Evolutionary conservation across 2,888 invertebrate genomes (phyloP), one percentile per base, ranked within the genome.

Genomic region (Caenorhabditis imperialis): DNA sequence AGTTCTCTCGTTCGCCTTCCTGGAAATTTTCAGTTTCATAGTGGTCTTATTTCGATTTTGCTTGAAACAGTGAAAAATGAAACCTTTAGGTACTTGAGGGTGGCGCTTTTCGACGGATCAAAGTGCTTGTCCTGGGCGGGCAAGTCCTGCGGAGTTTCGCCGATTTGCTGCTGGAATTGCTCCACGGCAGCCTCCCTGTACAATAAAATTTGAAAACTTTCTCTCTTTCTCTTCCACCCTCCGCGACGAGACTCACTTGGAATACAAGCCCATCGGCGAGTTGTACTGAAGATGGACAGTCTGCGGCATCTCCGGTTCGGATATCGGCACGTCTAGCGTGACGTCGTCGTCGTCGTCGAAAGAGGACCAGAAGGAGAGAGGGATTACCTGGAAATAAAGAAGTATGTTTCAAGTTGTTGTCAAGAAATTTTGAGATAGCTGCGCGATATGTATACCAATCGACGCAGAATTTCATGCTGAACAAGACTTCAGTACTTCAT

Each of bases 221-320:
- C 42, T 42, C 42, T 42, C 18, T 20, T 42, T 12, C 7, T n/a
- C 42, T 42, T 16, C 42, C n/a, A n/a, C n/a, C n/a, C n/a, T n/a
- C n/a, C n/a, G n/a, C n/a, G n/a, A n/a, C n/a, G n/a, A n/a, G n/a
- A 74, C 80, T 55, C 20, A 83, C 83, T 79, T 81, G 55, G 84
- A 84, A 50, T 85, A 85, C 48, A 85, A 75, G 16, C 73, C 75
- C 73, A 78, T 78, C 7, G 85, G 84, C 37, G 84, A 79, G 72
- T 85, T 84, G 81, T 85, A 84, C 78, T 85, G 84, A 74, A 82
- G 73, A 74, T 85, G 84, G 25, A 78, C 81, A 33, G 80, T 73
- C 63, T 73, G 71, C 35, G 81, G 77, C 81, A 81, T 81, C 48
- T 65, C 57, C 60, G 58, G 58, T 40, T 53, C 57, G 12, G 51